These are phyloP conservation scores for Pimephales promelas DNA, from an alignment of 2,113 vertebrate species.

Conservation along the genomic window DNA sequence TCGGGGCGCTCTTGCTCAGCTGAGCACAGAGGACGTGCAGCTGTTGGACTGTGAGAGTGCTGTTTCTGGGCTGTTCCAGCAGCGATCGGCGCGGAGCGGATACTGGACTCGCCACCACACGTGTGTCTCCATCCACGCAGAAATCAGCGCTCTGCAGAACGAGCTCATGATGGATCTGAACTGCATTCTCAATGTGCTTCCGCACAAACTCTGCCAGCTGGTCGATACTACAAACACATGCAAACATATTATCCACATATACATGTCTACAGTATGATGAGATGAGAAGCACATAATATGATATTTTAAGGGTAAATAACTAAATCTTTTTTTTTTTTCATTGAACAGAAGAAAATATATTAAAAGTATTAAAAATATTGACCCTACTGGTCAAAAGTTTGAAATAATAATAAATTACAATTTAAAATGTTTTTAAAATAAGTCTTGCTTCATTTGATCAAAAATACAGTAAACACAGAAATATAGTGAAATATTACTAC, in stretches of 20 bases:
- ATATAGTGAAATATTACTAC: no score
- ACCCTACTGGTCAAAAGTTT: no score
- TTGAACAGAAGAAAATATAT: background rate
- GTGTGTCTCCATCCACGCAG: constrained; percentile 78
- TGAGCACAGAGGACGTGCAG: constrained; percentile 78
- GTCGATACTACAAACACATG: constrained; percentile 72
- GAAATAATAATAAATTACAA: no score
- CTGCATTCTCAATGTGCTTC: constrained; percentile 81
- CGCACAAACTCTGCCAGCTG: constrained; percentile 79
- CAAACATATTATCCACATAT: background rate
- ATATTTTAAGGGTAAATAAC: no score
- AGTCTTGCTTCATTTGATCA: no score
- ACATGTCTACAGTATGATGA: background rate
- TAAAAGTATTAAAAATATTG: no score
- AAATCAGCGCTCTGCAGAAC: constrained; percentile 80
- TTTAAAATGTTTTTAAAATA: no score
- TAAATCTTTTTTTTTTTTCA: no score
- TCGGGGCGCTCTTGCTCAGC: constrained; percentile 78
- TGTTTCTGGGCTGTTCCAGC: constrained; percentile 69
- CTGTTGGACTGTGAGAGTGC: constrained; percentile 78
- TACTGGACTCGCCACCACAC: constrained; percentile 70
- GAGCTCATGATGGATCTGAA: constrained; percentile 80
- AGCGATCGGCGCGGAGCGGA: constrained; percentile 63
- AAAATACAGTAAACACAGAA: no score
- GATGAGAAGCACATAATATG: background rate